Evolutionary conservation across 2,797 vertebrate species (phyloP).

Genomic region (Sarcophilus harrisii): DNA sequence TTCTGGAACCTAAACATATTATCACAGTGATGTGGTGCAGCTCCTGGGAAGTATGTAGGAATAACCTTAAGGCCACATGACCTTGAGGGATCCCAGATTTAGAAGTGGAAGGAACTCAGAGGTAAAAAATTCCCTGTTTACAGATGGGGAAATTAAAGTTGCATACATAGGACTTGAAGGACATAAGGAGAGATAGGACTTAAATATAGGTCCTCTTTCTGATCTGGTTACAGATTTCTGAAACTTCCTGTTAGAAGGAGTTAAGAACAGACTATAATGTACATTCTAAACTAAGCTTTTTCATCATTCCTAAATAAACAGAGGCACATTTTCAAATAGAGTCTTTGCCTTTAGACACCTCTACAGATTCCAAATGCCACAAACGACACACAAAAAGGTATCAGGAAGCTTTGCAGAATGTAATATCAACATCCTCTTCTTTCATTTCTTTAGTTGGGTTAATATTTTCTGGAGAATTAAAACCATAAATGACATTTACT

Average conservation of each 20-base stretch:
- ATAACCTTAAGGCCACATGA: too few species aligned
- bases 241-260: background rate
- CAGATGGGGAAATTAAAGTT: background rate
- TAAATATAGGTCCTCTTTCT: background rate
- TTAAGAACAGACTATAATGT: background rate
- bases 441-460: background rate
- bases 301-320: background rate
- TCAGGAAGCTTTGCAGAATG: fast-evolving
- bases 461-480: slow-evolving; percentile 34
- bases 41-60: too few species aligned
- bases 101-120: background rate
- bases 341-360: background rate
- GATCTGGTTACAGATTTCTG: background rate
- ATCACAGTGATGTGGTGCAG: too few species aligned
- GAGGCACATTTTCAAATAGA: background rate
- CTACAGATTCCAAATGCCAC: background rate
- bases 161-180: background rate
- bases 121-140: background rate
- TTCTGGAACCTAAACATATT: background rate
- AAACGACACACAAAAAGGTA: background rate
- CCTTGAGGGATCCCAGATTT: background rate
- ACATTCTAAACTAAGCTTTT: background rate
- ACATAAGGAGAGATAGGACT: background rate
- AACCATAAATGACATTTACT: slow-evolving; percentile 54
- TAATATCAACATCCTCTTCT: background rate